Percentiles rank a stretch among this genome's conserved stretches.
These are phyloP conservation scores for Scophthalmus maximus DNA, from an alignment of 2,113 vertebrate genomes.

Conservation along the genomic window DNA sequence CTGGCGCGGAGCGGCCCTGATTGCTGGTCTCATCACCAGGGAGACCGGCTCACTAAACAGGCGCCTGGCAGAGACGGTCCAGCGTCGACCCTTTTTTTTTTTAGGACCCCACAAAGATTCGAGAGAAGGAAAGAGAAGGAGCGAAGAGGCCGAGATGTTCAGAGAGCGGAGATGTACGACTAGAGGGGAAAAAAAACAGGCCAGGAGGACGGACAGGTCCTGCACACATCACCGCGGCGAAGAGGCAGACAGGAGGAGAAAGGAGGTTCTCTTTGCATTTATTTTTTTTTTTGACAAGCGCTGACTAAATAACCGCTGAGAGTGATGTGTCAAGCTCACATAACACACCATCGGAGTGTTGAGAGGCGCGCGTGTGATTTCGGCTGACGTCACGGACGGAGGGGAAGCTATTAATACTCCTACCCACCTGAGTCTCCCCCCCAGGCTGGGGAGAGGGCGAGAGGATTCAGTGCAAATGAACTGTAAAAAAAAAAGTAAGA, in stretches of 20 bases:
- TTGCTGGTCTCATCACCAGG: constrained; percentile 79
- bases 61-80: constrained; percentile 77
- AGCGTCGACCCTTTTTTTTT: no score
- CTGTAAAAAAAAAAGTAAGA: constrained; percentile 44
- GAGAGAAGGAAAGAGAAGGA: constrained; percentile 24
- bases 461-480: constrained; percentile 66
- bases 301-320: constrained; percentile 49
- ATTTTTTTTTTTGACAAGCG: constrained; percentile 11
- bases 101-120: constrained; percentile 71
- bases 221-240: neutral
- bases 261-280: constrained; percentile 7
- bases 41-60: constrained; percentile 78
- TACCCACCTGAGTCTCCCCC: constrained; percentile 73
- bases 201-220: neutral
- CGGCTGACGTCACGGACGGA: constrained; percentile 63
- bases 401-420: constrained; percentile 73
- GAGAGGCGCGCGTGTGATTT: constrained; percentile 71
- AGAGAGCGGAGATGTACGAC: constrained; percentile 11
- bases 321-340: constrained; percentile 50
- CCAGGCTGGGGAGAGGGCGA: constrained; percentile 18
- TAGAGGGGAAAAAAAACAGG: neutral
- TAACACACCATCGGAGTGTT: constrained; percentile 66
- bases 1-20: constrained; percentile 72
- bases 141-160: constrained; percentile 14
- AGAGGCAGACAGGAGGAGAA: constrained; percentile 1